Conservation (phyloP, 2,113 vertebrate species). For the Alethe diademata region DNA sequence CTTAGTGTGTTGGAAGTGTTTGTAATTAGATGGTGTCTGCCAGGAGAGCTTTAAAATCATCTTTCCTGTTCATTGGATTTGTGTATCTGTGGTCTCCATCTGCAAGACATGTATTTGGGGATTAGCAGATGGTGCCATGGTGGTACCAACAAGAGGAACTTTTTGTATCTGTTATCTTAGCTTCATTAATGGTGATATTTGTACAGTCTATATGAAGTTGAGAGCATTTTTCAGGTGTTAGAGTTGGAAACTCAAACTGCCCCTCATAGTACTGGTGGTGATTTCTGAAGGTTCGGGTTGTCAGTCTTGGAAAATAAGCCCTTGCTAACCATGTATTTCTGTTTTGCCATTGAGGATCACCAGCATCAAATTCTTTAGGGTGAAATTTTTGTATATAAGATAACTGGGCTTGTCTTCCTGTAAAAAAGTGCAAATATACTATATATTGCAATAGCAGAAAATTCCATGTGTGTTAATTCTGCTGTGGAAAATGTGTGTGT, state of each 20-base stretch:
- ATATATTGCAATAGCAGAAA: not conserved
- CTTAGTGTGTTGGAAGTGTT: not conserved
- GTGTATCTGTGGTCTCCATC: not conserved
- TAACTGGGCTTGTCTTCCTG: not conserved
- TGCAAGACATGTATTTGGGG: not conserved
- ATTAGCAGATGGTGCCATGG: not conserved
- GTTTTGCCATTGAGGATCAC: not conserved
- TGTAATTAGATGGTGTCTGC: not conserved
- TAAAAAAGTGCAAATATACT: not conserved
- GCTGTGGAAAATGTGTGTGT: not conserved
- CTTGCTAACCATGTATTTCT: not conserved
- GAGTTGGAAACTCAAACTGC: not conserved
- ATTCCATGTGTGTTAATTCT: not conserved
- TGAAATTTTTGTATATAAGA: not conserved
- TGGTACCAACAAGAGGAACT: not conserved
- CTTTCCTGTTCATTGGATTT: not conserved
- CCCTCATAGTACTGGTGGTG: not conserved
- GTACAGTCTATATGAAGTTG: not conserved
- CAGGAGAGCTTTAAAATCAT: not conserved
- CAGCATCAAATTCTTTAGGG: not conserved
- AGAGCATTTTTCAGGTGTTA: not conserved
- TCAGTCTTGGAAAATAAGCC: not conserved
- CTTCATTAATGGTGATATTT: not conserved
- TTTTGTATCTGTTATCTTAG: not conserved
- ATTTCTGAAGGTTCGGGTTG: not conserved